These are phyloP conservation scores for Desoria tigrina DNA, from an alignment of 2,888 invertebrate species.

Conservation along the genomic window DNA sequence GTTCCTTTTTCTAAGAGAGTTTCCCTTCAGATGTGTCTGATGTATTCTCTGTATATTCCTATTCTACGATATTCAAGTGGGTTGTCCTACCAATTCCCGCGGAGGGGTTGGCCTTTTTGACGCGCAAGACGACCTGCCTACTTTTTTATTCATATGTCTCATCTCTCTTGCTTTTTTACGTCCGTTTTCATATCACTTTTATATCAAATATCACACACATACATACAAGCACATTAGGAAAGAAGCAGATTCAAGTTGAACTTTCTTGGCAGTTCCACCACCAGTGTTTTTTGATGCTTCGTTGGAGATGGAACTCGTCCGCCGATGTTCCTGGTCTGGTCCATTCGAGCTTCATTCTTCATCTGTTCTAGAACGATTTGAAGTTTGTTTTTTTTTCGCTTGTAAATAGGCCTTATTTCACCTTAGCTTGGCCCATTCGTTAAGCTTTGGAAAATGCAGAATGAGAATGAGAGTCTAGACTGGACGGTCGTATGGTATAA, in stretches of 20 bases:
- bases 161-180: conserved; percentile 2
- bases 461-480: not conserved
- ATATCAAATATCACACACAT: conserved; percentile 16
- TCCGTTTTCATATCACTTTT: conserved; percentile 11
- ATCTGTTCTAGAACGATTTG: no score
- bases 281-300: conserved; percentile 12
- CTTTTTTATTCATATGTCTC: conserved; percentile 19
- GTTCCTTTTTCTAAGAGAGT: no score
- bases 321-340: not conserved
- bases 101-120: conserved; percentile 50
- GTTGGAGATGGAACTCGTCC: not conserved
- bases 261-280: conserved; percentile 2
- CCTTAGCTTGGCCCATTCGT: no score
- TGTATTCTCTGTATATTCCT: no score
- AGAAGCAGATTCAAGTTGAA: not conserved
- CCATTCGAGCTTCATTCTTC: no score
- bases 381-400: no score
- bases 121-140: conserved; percentile 50
- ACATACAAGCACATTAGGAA: not conserved
- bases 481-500: not conserved
- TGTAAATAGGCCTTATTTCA: no score
- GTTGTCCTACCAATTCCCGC: conserved; percentile 49
- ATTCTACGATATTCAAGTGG: conserved; percentile 19
- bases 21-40: no score
- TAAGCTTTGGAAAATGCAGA: no score